phyloP scores from a whole-genome alignment of 2,113 vertebrate genomes.

The Spea bombifrons region DNA sequence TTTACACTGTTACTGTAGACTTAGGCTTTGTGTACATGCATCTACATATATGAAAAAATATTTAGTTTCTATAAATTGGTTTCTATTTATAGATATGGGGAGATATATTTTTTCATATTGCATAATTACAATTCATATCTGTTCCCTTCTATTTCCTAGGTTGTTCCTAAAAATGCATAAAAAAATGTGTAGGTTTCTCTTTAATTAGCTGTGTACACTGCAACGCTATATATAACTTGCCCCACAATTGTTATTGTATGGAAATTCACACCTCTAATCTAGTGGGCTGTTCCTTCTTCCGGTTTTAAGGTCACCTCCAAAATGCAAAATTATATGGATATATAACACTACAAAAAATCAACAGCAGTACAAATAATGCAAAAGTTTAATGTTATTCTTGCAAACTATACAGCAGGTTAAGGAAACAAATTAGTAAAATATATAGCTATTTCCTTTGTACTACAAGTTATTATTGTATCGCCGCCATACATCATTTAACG shows the following conservation, averaged over 20 bases:
- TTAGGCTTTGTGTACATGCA: too few species aligned
- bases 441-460: slow-evolving; percentile 2
- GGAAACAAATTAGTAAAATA: background rate
- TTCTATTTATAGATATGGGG: too few species aligned
- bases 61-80: too few species aligned
- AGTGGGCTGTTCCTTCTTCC: background rate
- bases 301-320: background rate
- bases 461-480: slow-evolving; percentile 10
- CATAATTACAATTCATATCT: too few species aligned
- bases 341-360: background rate
- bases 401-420: background rate
- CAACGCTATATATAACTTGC: background rate
- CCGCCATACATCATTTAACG: slow-evolving; percentile 21
- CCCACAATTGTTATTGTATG: background rate
- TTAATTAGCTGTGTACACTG: background rate
- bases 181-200: too few species aligned
- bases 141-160: too few species aligned
- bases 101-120: too few species aligned
- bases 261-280: background rate
- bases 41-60: too few species aligned
- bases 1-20: too few species aligned
- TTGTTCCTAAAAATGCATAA: too few species aligned
- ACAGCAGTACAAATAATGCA: background rate
- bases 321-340: background rate
- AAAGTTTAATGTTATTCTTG: background rate